A percentile compares a stretch with the other conserved stretches of the same genome.
phyloP scores from a whole-genome alignment of 53 echinoderm and acorn worm species.

The Holothuria leucospilota region DNA sequence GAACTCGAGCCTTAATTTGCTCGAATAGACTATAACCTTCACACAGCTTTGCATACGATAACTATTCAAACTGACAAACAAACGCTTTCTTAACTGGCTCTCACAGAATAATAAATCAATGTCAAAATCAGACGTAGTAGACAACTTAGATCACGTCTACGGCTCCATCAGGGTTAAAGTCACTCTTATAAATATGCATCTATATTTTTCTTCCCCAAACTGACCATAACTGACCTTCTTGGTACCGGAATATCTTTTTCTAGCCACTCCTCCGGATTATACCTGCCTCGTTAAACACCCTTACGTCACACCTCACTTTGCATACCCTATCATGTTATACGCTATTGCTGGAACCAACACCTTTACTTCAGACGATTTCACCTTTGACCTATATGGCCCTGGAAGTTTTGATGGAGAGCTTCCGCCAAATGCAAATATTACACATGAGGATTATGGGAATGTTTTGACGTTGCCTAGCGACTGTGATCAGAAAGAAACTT shows the following conservation, averaged over 20 bases:
- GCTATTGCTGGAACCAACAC: constrained; percentile 18
- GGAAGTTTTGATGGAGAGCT: not conserved
- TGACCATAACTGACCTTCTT: too few species aligned
- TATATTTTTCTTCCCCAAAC: too few species aligned
- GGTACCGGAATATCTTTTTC: not conserved
- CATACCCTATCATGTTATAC: not conserved
- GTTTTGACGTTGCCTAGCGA: not conserved
- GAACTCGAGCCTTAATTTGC: too few species aligned
- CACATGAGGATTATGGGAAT: not conserved
- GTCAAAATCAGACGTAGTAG: too few species aligned
- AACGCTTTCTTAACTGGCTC: too few species aligned
- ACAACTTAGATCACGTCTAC: too few species aligned
- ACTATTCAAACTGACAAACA: too few species aligned
- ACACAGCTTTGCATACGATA: too few species aligned
- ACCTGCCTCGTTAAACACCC: constrained; percentile 8
- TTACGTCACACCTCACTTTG: not conserved
- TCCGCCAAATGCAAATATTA: not conserved
- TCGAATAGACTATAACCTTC: too few species aligned
- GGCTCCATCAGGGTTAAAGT: too few species aligned
- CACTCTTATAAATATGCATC: too few species aligned
- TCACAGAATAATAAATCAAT: too few species aligned
- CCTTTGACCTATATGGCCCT: constrained; percentile 1
- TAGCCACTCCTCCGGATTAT: not conserved
- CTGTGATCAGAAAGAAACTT: not conserved
- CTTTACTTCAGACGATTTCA: not conserved